These are phyloP conservation scores for Rhombomys opimus DNA, from an alignment of 2,113 vertebrate genomes.

Conservation along the genomic window DNA sequence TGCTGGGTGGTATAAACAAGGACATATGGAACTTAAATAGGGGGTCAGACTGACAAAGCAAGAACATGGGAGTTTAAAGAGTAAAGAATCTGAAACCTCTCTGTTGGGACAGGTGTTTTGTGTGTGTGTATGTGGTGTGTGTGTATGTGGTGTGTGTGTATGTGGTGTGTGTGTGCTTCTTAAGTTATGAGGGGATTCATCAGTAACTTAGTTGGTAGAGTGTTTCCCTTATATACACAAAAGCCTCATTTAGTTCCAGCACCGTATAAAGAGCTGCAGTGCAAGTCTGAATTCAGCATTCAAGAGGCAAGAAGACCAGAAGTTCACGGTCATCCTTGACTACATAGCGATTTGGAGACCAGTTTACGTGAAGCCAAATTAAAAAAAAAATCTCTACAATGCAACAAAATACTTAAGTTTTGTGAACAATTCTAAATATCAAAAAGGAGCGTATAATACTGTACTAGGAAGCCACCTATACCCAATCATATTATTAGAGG, in stretches of 20 bases:
- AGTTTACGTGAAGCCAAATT: background rate
- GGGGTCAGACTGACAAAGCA: background rate
- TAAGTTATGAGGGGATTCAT: background rate
- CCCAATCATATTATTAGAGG: background rate
- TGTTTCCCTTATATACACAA: background rate
- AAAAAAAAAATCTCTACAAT: background rate
- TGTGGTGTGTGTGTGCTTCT: too few species aligned
- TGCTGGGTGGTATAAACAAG: background rate
- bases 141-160: too few species aligned
- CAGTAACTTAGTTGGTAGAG: background rate
- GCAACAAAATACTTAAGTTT: background rate
- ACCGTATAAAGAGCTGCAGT: background rate
- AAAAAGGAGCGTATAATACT: slow-evolving; percentile 27
- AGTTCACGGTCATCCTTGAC: background rate
- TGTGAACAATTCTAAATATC: slow-evolving; percentile 42
- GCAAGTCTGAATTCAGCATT: background rate
- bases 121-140: too few species aligned
- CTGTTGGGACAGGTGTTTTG: background rate
- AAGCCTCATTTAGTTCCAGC: background rate
- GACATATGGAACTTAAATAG: background rate
- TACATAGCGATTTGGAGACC: background rate
- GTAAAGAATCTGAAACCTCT: slow-evolving; percentile 13
- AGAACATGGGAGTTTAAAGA: slow-evolving; percentile 5
- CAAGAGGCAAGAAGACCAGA: background rate
- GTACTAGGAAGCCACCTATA: background rate